Evolutionary conservation across 2,113 vertebrate species (phyloP), one percentile per base, ranked within the genome.

Genomic region (Dromaius novaehollandiae): DNA sequence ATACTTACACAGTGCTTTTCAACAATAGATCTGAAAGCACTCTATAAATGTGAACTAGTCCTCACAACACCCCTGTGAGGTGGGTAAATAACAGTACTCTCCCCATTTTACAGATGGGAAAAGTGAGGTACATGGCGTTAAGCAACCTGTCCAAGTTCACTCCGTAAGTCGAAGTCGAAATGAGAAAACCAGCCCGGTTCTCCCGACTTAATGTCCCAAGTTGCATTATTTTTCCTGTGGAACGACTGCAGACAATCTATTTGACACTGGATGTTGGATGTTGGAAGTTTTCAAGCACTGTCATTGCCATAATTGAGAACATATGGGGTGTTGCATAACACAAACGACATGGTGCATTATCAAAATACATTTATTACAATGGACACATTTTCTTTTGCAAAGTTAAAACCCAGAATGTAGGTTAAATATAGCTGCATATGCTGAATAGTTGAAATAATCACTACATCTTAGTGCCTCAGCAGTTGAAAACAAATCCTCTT

Each of bases 401-500:
- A 78, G 84, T 91, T 68, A 65, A 91, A 89, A 53, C 80, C 76
- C 88, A 58, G 66, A 68, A 40, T 48, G 64, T n/a, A 77, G 69
- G 74, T 94, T 83, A 53, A 80, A 70, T 86, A 65, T 96, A 97
- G 94, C 89, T 94, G 86, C 86, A 79, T 89, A 83, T 93, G 78
- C 81, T 92, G 95, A 95, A 89, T 84, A 78, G 63, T 74, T 90
- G 34, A 80, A 91, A 81, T 82, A 84, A 89, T 91, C 85, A 38
- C 94, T 70, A 32, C 40, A 51, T 92, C 89, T 90, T 74, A 95
- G 88, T 94, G 83, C 90, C 95, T 92, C 86, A 74, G 14, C 81
- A 86, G 84, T 81, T 86, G 76, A 89, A 96, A 95, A 96, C 82
- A 70, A 96, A 97, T 97, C 95, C 93, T 96, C 90, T 95, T 91